Percentiles rank a stretch among this genome's conserved stretches.
phyloP scores from a whole-genome alignment of 2,113 vertebrate species.

The Chamaetylas fuelleborni region DNA sequence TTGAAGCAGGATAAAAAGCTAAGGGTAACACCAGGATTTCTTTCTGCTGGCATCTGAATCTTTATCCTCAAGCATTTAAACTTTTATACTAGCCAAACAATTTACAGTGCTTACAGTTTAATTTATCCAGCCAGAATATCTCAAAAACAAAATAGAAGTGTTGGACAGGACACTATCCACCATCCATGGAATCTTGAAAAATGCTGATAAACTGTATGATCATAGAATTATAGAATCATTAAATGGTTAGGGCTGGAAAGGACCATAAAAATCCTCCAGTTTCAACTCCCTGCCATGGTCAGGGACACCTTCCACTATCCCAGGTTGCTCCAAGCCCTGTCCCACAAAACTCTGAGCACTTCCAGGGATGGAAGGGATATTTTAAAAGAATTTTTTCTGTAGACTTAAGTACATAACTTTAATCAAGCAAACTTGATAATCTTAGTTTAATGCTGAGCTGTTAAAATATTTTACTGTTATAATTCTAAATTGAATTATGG shows the following conservation, averaged over 20 bases:
- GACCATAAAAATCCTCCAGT: neutral
- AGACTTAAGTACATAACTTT: neutral
- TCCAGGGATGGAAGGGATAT: neutral
- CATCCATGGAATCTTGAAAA: neutral
- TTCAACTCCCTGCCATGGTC: neutral
- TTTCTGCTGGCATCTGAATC: neutral
- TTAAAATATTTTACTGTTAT: neutral
- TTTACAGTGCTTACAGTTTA: neutral
- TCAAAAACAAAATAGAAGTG: neutral
- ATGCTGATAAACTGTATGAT: neutral
- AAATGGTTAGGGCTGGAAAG: neutral
- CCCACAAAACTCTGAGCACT: accelerated
- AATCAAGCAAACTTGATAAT: neutral
- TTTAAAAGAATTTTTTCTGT: neutral
- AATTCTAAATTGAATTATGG: neutral
- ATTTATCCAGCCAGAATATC: neutral
- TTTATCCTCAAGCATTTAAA: neutral
- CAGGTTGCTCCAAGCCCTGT: neutral
- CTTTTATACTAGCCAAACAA: neutral
- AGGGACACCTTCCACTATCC: neutral
- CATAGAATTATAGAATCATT: neutral
- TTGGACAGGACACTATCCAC: neutral
- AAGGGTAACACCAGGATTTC: neutral
- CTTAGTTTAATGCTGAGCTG: accelerated
- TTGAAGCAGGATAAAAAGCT: neutral